Base-by-base conservation (phyloP, 2,888 invertebrate species). In the Meghimatium bilineatum region DNA sequence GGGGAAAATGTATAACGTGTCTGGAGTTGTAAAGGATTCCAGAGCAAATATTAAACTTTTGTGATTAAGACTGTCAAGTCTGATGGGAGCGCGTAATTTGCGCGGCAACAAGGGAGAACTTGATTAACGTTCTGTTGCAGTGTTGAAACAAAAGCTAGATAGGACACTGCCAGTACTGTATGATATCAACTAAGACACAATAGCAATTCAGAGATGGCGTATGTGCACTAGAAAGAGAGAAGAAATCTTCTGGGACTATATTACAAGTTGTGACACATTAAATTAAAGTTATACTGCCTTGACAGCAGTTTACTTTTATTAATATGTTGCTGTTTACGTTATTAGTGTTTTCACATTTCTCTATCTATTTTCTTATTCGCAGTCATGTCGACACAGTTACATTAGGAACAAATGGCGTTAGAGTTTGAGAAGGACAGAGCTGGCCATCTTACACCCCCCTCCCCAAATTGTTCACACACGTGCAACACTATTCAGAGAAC, bases 11-110 rank as follows among this genome's bases (percentile, higher is more conserved):
- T 44, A 49, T 23, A 36, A 32, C 29, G 20, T 26, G 29, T 17
- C 34, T 77, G 60, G 44, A 66, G 66, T 63, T 34, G 23, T 34
- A 63, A 60, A 60, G 66, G 80, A 79, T 80, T 79, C 60, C 36
- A 38, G 36, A 72, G 66, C 84, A 84, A 84, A 84, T 84, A 84
- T 84, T 84, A 74, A 74, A 76, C 84, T 69, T 80, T 69, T 74
- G 77, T 81, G 80, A 84, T 84, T 84, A 84, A 84, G 84, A 84
- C 76, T 80, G 76, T 67, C 72, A 60, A 71, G 69, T 29, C 36
- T 32, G 34, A 71, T 44, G 56, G 56, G 80, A 80, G 23, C 36
- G 23, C 2, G n/a, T 14, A 52, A 74, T 74, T 74, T 49, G 29
- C 32, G 32, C n/a, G 74, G 52, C 12, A 74, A 74, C 74, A 74